These are phyloP conservation scores for Epizoanthus fatuus DNA, from an alignment of 92 coral and sea anemone species.

Conservation along the genomic window DNA sequence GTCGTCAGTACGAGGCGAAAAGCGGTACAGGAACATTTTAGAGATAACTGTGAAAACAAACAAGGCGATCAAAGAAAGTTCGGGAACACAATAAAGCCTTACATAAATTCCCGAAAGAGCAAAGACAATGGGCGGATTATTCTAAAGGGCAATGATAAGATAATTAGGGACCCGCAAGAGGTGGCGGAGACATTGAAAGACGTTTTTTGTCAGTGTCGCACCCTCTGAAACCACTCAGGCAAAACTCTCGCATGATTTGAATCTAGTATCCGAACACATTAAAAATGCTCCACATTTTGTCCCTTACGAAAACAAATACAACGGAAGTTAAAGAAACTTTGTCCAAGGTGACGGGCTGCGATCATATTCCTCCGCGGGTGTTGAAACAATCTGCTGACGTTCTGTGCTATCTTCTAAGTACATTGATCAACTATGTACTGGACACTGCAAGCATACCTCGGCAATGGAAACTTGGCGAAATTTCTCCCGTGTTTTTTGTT, in stretches of 20 bases:
- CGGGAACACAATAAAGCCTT: background rate
- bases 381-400: slow-evolving; percentile 68
- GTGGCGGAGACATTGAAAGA: slow-evolving; percentile 14
- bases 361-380: slow-evolving; percentile 45
- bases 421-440: slow-evolving; percentile 33
- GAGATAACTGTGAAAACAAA: background rate
- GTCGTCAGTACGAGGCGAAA: too few species aligned
- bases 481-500: slow-evolving; percentile 45
- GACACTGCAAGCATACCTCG: slow-evolving; percentile 28
- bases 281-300: background rate
- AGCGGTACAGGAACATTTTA: too few species aligned
- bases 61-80: background rate
- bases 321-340: background rate
- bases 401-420: slow-evolving; percentile 40
- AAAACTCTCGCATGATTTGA: background rate
- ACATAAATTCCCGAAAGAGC: slow-evolving; percentile 11
- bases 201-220: background rate
- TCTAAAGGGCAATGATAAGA: slow-evolving; percentile 22
- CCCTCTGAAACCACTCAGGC: background rate
- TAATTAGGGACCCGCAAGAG: slow-evolving; percentile 9
- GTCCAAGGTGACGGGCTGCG: slow-evolving; percentile 23
- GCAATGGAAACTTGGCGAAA: slow-evolving; percentile 72
- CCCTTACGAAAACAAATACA: slow-evolving; percentile 1
- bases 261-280: slow-evolving; percentile 3
- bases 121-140: background rate